A percentile compares a stretch with the other conserved stretches of the same genome.
Conservation (phyloP, 2,797 vertebrate genomes). For the Gymnothorax javanicus region DNA sequence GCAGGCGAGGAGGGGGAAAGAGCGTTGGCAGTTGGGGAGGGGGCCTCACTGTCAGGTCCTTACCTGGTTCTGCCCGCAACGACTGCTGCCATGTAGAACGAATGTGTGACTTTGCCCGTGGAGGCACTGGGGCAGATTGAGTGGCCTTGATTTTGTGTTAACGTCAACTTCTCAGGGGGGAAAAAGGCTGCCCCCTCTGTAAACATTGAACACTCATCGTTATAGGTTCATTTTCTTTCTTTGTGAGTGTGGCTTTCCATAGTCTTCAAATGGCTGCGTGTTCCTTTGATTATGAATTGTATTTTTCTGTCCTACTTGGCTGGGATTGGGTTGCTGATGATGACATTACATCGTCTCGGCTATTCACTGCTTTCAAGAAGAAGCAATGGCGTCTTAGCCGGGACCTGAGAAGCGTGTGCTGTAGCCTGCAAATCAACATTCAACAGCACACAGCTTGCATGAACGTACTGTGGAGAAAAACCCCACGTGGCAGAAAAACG, state of each 20-base stretch:
- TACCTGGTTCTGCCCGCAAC: constrained; percentile 11
- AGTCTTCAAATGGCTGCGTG: not conserved
- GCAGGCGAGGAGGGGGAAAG: not conserved
- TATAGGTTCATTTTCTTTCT: not conserved
- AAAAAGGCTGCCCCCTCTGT: constrained; percentile 11
- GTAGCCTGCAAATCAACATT: constrained; percentile 16
- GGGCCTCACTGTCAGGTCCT: not conserved
- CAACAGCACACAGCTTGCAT: not conserved
- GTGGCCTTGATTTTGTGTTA: constrained; percentile 37
- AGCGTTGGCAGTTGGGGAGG: not conserved
- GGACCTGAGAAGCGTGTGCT: not conserved
- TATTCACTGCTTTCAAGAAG: not conserved
- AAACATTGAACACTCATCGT: constrained; percentile 8
- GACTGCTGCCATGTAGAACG: not conserved
- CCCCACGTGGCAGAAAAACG: not conserved
- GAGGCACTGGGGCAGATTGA: constrained; percentile 22
- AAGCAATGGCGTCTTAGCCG: not conserved
- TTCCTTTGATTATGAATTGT: not conserved
- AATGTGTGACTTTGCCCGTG: not conserved
- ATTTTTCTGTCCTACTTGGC: constrained; percentile 16
- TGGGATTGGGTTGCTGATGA: not conserved
- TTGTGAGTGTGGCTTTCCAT: constrained; percentile 9
- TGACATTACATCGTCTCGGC: not conserved
- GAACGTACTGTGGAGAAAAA: not conserved
- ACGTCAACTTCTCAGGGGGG: constrained; percentile 16